Conservation (phyloP, 2,797 vertebrate species). For the Coregonus sp. region DNA sequence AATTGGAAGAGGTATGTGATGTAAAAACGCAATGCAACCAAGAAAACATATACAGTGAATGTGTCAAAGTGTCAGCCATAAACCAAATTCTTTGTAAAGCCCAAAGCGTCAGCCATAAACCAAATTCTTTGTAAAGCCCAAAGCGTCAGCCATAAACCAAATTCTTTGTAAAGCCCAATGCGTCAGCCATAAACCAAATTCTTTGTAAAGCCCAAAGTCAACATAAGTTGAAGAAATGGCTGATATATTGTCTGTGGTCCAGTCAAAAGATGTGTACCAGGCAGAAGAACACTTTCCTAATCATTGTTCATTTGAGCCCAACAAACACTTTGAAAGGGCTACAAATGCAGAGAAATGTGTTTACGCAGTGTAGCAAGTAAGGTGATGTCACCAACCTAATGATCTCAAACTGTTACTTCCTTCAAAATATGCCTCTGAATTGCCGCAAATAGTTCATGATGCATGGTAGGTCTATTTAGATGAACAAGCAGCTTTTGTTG, state of each 20-base stretch:
- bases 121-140: too few relatives aligned
- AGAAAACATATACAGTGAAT: neutral
- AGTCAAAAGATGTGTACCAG: neutral
- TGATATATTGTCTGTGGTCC: too few relatives aligned
- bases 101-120: too few relatives aligned
- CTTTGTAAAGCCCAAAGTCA: too few relatives aligned
- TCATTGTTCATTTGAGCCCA: constrained; percentile 33
- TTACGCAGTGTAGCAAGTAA: neutral
- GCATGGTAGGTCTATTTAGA: constrained; percentile 50
- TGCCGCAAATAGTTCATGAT: constrained; percentile 37
- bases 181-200: too few relatives aligned
- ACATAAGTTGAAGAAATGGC: too few relatives aligned
- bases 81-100: too few relatives aligned
- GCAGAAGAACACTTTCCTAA: neutral
- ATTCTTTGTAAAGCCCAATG: too few relatives aligned
- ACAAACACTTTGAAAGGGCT: constrained; percentile 34
- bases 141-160: too few relatives aligned
- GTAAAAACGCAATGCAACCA: neutral
- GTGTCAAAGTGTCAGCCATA: too few relatives aligned
- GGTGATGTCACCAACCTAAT: constrained; percentile 21
- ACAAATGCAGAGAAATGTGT: constrained; percentile 36
- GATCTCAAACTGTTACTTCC: constrained; percentile 44
- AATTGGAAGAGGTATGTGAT: neutral
- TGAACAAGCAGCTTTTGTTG: constrained; percentile 66
- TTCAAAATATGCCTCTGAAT: constrained; percentile 25